These are phyloP conservation scores for Philantomba maxwellii DNA, from an alignment of 2,113 vertebrate genomes.

Conservation along the genomic window DNA sequence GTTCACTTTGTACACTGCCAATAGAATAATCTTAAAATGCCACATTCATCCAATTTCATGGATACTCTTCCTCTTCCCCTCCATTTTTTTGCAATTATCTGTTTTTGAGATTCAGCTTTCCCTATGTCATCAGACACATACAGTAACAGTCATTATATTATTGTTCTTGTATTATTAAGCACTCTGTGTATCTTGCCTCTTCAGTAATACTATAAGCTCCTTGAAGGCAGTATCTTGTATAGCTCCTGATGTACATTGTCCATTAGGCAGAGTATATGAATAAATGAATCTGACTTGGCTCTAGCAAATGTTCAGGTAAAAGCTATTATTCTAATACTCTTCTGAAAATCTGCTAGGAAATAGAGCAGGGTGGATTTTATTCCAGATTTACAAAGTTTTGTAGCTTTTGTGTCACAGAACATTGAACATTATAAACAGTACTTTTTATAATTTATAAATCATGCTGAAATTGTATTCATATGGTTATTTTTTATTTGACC, in stretches of 20 bases:
- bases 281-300: not conserved
- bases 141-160: not conserved
- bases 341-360: slow-evolving; percentile 18
- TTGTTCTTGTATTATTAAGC: not conserved
- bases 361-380: not conserved
- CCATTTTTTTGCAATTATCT: not conserved
- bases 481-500: not conserved
- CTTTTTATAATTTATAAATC: slow-evolving; percentile 29
- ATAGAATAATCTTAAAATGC: slow-evolving; percentile 1
- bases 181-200: not conserved
- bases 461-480: not conserved
- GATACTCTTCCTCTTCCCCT: not conserved
- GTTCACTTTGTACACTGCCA: not conserved
- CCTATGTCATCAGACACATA: not conserved
- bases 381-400: not conserved
- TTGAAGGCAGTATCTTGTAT: not conserved
- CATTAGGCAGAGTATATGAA: not conserved
- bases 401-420: not conserved
- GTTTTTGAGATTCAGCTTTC: not conserved
- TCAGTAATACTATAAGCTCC: not conserved
- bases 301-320: not conserved
- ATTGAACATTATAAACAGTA: slow-evolving; percentile 21
- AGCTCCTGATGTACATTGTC: not conserved
- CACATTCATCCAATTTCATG: not conserved
- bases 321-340: not conserved